phyloP scores from a whole-genome alignment of 2,888 invertebrate species.

The Gymnosoma rotundatum region DNA sequence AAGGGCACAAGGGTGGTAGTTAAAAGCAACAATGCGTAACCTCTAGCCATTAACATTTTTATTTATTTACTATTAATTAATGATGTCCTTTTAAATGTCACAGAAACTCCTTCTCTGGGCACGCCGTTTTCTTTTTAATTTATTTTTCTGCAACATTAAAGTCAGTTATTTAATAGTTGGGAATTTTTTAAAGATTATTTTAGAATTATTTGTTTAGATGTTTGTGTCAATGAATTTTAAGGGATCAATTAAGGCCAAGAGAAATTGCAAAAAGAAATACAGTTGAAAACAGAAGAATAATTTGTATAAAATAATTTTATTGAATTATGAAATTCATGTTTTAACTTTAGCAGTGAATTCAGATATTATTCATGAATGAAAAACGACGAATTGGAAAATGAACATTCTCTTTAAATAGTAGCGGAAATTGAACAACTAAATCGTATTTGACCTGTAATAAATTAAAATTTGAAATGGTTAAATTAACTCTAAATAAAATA shows the following conservation, averaged over 20 bases:
- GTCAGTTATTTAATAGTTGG: constrained; percentile 5
- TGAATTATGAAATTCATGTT: too few species aligned
- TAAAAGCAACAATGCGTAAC: constrained; percentile 1
- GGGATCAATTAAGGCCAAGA: constrained; percentile 14
- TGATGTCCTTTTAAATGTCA: constrained; percentile 37
- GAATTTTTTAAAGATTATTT: background rate
- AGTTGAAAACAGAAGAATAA: too few species aligned
- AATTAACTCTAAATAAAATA: too few species aligned
- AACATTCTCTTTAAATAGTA: too few species aligned
- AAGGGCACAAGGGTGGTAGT: background rate
- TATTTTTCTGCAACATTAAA: background rate
- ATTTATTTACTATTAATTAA: constrained; percentile 65
- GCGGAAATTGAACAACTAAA: too few species aligned
- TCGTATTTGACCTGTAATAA: too few species aligned
- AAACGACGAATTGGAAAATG: too few species aligned
- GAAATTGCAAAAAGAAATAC: background rate
- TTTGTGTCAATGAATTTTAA: background rate
- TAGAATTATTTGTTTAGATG: constrained; percentile 12
- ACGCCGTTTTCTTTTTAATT: constrained; percentile 24
- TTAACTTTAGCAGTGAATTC: too few species aligned
- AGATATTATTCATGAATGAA: too few species aligned
- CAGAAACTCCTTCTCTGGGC: background rate
- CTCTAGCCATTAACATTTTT: constrained; percentile 41
- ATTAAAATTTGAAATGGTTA: too few species aligned
- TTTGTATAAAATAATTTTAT: too few species aligned